Conservation (phyloP, 2,888 invertebrate genomes). For the Eupithecia insigniata region DNA sequence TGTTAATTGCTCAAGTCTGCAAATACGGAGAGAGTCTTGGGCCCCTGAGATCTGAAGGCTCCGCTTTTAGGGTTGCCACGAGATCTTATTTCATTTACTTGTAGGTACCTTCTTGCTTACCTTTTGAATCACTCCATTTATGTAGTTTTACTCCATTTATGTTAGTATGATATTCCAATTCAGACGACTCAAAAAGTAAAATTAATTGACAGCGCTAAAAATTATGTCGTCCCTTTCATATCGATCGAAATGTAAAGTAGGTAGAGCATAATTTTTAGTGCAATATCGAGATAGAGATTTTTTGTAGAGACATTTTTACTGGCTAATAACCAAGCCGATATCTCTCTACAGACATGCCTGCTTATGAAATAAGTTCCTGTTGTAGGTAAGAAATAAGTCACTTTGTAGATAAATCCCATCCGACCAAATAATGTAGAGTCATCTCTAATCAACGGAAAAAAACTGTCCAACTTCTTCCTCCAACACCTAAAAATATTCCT, state of each 20-base stretch:
- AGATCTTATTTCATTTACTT: background rate
- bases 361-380: too few relatives aligned
- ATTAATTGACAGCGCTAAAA: too few relatives aligned
- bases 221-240: too few relatives aligned
- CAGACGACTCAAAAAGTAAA: too few relatives aligned
- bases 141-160: too few relatives aligned
- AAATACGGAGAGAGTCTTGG: conserved; percentile 78
- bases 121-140: background rate
- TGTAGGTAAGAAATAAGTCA: too few relatives aligned
- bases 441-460: background rate
- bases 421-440: background rate
- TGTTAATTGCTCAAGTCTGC: conserved; percentile 83
- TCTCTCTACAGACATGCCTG: background rate
- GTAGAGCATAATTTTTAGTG: too few relatives aligned
- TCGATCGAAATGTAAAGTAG: too few relatives aligned
- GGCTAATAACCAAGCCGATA: background rate
- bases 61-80: conserved; percentile 38
- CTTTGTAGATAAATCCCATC: background rate
- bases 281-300: too few relatives aligned
- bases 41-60: conserved; percentile 48
- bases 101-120: too few relatives aligned
- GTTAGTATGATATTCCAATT: too few relatives aligned
- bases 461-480: background rate
- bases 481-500: background rate
- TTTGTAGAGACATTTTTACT: too few relatives aligned